Evolutionary conservation across 2,113 vertebrate genomes (phyloP), one percentile per base, ranked within the genome.

Genomic region (Urocynchramus pylzowi): DNA sequence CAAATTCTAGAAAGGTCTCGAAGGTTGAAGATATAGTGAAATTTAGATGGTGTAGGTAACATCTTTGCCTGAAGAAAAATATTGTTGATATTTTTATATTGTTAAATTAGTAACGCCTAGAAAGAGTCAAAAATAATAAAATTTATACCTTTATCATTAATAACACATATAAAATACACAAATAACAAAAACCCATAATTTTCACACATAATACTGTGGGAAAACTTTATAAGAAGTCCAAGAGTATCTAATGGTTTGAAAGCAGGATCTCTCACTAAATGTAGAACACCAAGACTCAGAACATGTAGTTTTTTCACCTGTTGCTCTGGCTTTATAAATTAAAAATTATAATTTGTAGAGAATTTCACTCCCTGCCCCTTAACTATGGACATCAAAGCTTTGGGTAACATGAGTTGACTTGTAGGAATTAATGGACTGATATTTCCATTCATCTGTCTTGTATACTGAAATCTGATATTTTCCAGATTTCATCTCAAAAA

Each of bases 1-100:
- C 98, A 98, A 92, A 98, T 98, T 96, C 98, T 97, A 81, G 98
- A 98, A 74, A 98, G 98, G 61, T 98, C 98, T 88, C 98, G 95
- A 80, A 98, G 98, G 90, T 98, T 98, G 92, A 98, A 98, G 93
- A 98, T 98, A 39, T 98, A 98, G 89, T 98, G 98, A 57, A 98
- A 98, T 95, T 98, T 98, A 70, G 98, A 98, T 79, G 98, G 98
- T 24, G 98, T 98, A 39, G 98, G 98, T 45, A 98, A 95, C 98
- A 98, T 98, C 92, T 98, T 98, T 41, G 88, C 52, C 98, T 98
- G 77, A 76, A 97, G 52, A 59, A 86, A 92, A 59, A 50, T 35
- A 76, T 88, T 44, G 16, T 53, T n/a, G 93, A 45, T 49, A 49
- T 41, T 92, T 7, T n/a, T n/a, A n/a, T n/a, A n/a, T n/a, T n/a